These are phyloP conservation scores for Heterotilapia buettikoferi DNA, from an alignment of 2,113 vertebrate species.

Conservation along the genomic window DNA sequence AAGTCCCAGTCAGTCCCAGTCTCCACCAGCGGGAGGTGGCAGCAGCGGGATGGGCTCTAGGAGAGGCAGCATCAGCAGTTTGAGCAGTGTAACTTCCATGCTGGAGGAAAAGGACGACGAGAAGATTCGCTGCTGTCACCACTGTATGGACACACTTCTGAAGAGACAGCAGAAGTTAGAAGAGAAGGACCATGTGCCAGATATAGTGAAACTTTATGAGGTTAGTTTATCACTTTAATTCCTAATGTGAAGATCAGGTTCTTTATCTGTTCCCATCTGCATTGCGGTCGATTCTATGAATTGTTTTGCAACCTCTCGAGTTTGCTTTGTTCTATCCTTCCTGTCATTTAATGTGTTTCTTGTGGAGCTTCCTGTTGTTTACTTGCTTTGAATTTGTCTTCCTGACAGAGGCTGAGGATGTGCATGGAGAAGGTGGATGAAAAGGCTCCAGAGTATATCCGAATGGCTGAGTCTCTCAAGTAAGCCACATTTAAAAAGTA, in stretches of 20 bases:
- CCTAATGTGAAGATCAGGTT: background rate
- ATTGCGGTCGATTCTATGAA: background rate
- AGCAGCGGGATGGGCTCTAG: constrained; percentile 78
- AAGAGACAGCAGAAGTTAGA: constrained; percentile 90
- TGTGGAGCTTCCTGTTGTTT: constrained; percentile 26
- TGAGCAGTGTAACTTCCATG: constrained; percentile 89
- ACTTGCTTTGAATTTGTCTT: constrained; percentile 10
- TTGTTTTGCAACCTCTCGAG: background rate
- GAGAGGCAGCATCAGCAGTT: constrained; percentile 86
- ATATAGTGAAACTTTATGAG: constrained; percentile 90
- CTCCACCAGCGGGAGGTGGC: constrained; percentile 37
- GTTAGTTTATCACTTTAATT: constrained; percentile 51
- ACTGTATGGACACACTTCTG: constrained; percentile 88
- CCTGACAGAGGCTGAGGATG: constrained; percentile 83
- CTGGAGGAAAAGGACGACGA: constrained; percentile 94
- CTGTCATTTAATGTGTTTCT: background rate
- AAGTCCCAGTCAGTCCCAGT: constrained; percentile 75
- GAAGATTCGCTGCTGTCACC: constrained; percentile 87
- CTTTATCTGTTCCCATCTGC: background rate
- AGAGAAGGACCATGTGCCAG: constrained; percentile 82
- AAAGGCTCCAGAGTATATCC: constrained; percentile 90
- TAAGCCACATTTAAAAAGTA: constrained; percentile 60
- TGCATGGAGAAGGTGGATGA: constrained; percentile 95
- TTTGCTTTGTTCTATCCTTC: constrained; percentile 20
- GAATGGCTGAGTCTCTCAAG: constrained; percentile 94